Percentiles rank a stretch among this genome's conserved stretches.
phyloP scores from a whole-genome alignment of 2,113 vertebrate genomes.

The Maccullochella peelii region DNA sequence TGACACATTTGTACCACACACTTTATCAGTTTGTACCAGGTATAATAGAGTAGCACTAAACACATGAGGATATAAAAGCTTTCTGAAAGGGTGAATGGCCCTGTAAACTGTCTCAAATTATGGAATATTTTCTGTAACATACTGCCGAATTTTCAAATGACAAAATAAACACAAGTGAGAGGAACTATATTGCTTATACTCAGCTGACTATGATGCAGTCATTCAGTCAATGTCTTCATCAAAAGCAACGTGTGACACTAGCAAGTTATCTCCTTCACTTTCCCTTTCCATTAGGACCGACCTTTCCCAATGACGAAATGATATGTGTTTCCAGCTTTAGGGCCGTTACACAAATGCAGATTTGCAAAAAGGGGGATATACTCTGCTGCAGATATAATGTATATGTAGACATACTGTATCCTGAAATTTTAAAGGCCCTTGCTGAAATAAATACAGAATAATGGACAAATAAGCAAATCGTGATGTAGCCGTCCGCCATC shows the following conservation, averaged over 20 bases:
- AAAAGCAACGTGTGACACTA: background rate
- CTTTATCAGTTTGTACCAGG: background rate
- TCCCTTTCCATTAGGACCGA: background rate
- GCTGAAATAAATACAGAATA: slow-evolving; percentile 61
- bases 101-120: background rate
- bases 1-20: background rate
- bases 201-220: background rate
- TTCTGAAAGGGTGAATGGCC: background rate
- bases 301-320: slow-evolving; percentile 6
- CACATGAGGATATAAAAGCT: background rate
- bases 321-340: slow-evolving; percentile 25
- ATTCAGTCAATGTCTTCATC: background rate
- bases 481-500: slow-evolving; percentile 47
- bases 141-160: background rate
- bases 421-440: slow-evolving; percentile 28
- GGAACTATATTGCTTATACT: background rate
- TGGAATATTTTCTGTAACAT: background rate
- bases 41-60: background rate
- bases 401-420: slow-evolving; percentile 45
- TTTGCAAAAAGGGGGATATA: slow-evolving; percentile 28
- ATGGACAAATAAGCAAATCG: slow-evolving; percentile 58
- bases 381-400: slow-evolving; percentile 30
- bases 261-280: background rate
- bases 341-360: slow-evolving; percentile 16
- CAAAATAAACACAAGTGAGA: background rate